Percentiles rank a stretch among this genome's conserved stretches.
Evolutionary conservation across 2,797 vertebrate genomes (phyloP).

Genomic region (Euphonia xanthogaster): DNA sequence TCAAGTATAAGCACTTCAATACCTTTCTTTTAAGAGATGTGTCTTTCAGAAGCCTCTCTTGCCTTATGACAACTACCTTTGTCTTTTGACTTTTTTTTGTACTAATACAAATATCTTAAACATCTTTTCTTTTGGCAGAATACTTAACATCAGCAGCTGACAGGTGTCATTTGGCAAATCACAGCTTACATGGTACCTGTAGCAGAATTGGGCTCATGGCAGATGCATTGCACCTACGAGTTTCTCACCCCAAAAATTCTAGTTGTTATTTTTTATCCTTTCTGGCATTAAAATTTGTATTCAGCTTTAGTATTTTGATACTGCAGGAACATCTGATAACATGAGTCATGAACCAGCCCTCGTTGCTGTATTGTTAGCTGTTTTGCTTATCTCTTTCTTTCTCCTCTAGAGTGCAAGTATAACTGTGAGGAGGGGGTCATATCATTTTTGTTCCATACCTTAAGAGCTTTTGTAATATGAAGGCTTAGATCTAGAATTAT

Average conservation of each 20-base stretch:
- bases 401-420: not conserved
- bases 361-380: not conserved
- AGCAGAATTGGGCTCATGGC: not conserved
- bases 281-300: not conserved
- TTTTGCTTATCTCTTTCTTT: slow-evolving; percentile 20
- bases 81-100: not conserved
- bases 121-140: not conserved
- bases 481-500: not conserved
- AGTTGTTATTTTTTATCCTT: not conserved
- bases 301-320: not conserved
- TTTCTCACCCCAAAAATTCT: not conserved
- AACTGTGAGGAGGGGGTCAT: not conserved
- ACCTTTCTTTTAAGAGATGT: not conserved
- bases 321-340: slow-evolving; percentile 4
- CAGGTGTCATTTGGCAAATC: not conserved
- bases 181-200: not conserved
- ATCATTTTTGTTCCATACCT: not conserved
- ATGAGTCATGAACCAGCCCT: not conserved
- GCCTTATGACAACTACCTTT: not conserved
- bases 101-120: not conserved
- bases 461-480: not conserved
- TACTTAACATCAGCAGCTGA: not conserved
- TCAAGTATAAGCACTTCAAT: not conserved
- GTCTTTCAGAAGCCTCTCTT: not conserved
- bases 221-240: not conserved